Conservation (phyloP, 2,888 invertebrate genomes). For the Macrosiphum euphorbiae region DNA sequence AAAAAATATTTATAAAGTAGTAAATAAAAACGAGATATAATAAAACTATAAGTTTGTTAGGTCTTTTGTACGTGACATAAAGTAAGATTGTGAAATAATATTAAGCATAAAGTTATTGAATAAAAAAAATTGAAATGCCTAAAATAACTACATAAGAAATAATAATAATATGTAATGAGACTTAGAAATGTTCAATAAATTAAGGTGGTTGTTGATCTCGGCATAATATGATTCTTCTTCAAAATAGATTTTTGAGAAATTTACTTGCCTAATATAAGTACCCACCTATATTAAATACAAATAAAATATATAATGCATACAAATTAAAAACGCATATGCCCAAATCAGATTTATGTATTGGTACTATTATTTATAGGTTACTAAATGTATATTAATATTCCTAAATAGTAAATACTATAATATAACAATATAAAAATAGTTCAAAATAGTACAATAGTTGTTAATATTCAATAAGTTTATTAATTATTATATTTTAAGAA, state of each 20-base stretch:
- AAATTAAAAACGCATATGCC: neutral
- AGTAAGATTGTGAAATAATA: constrained; percentile 29
- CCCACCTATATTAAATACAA: neutral
- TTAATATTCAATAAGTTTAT: neutral
- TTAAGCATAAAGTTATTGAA: constrained; percentile 12
- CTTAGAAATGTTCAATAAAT: neutral
- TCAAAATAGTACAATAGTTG: neutral
- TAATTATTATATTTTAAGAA: neutral
- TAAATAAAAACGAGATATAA: constrained; percentile 20
- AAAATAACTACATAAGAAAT: neutral
- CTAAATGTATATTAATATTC: neutral
- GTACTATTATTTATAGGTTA: neutral
- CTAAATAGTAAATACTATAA: no score
- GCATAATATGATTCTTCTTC: neutral
- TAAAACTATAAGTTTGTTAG: constrained; percentile 10
- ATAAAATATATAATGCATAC: neutral
- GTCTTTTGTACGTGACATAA: constrained; percentile 44
- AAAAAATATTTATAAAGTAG: constrained; percentile 25
- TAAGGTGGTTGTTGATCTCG: neutral
- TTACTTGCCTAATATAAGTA: neutral
- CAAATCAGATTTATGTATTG: neutral
- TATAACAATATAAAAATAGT: neutral
- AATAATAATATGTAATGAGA: neutral
- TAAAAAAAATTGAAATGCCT: neutral
- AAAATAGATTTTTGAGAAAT: neutral